These are phyloP conservation scores for Hiodon alosoides DNA, from an alignment of 2,113 vertebrate genomes.

Conservation along the genomic window DNA sequence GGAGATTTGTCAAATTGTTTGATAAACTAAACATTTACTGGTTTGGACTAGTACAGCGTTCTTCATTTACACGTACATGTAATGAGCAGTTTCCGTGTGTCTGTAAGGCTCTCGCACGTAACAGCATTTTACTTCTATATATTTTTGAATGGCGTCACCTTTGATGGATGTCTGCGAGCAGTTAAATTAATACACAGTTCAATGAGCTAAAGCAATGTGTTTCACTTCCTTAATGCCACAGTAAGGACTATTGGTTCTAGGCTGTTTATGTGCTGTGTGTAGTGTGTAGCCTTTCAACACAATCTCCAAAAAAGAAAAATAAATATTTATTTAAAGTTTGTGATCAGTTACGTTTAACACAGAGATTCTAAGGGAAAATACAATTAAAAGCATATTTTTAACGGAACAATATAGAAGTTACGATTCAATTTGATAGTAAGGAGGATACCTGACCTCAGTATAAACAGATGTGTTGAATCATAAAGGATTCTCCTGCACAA, in stretches of 20 bases:
- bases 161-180: slow-evolving; percentile 19
- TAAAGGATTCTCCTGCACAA: too few species aligned
- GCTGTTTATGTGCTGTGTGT: not conserved
- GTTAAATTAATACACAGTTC: slow-evolving; percentile 16
- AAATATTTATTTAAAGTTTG: not conserved
- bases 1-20: slow-evolving; percentile 14
- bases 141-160: slow-evolving; percentile 8
- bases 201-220: not conserved
- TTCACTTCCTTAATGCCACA: not conserved
- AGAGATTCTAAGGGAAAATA: too few species aligned
- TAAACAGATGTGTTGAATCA: too few species aligned
- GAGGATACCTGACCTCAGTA: too few species aligned
- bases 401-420: too few species aligned
- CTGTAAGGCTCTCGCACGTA: slow-evolving; percentile 9
- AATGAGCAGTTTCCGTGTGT: slow-evolving; percentile 4
- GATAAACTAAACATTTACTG: slow-evolving; percentile 15
- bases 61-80: not conserved
- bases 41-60: not conserved
- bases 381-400: too few species aligned
- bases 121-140: slow-evolving; percentile 19
- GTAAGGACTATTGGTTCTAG: not conserved
- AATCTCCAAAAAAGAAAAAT: not conserved
- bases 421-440: too few species aligned
- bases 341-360: too few species aligned
- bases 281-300: not conserved